Evolutionary conservation across 2,113 vertebrate genomes (phyloP), one percentile per base, ranked within the genome.

Genomic region (Trogon melanurus): DNA sequence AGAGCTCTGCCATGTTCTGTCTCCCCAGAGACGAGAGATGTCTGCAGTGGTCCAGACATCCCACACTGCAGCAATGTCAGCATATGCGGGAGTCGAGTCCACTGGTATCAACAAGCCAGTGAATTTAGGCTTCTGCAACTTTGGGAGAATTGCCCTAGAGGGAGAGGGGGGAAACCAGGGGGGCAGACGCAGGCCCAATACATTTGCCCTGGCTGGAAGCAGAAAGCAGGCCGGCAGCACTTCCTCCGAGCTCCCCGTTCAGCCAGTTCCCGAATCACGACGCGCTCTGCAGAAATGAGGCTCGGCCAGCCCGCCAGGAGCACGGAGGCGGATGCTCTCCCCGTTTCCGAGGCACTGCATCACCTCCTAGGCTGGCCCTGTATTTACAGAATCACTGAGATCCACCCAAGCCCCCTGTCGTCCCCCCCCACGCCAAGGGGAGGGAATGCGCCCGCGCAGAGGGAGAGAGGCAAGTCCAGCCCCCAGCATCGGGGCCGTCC

Each of bases 401-500:
- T 80, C 56, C 30, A 7, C 51, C 75, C 79, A 60, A 71, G 16
- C 32, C 41, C 41, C 41, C 41, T 41, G 36, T 36, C 36, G 7
- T 9, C 13, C 41, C 41, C 41, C 41, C 41, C 7, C 36, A 47
- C 73, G 41, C 41, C 41, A 41, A 41, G 41, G 41, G 41, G 41
- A 8, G 41, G 41, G 41, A 41, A 41, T 41, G 41, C 41, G 41
- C 41, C 41, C 41, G 41, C 41, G 41, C 41, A 41, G 41, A 41
- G 50, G 2, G 13, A 51, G 61, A 75, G 70, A 65, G 79, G 48
- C 22, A 80, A 81, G 90, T 62, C 92, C 96, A 75, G 82, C 90
- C 96, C 89, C 89, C 89, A 48, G 9, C 72, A 62, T 27, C 70
- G 8, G 93, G 15, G 65, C 70, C 95, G 81, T 78, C 79, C 93